A percentile compares a stretch with the other conserved stretches of the same genome.
Conservation (phyloP, 2,888 invertebrate genomes). For the Mythimna albipuncta region DNA sequence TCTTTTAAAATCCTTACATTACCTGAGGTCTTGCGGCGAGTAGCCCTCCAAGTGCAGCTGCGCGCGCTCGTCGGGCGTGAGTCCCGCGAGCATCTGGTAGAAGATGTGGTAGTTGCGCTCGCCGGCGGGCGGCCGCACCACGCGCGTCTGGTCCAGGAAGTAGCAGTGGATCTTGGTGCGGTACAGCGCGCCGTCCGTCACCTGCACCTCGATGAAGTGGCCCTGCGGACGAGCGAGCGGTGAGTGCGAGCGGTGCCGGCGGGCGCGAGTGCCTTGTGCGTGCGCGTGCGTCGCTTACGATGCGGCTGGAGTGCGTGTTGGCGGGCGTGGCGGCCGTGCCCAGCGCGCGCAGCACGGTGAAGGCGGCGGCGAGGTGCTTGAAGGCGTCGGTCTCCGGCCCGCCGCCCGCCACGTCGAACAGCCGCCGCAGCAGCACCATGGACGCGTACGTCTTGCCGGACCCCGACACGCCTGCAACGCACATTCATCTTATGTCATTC, state of each 20-base stretch:
- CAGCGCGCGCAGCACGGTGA: constrained; percentile 97
- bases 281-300: constrained; percentile 92
- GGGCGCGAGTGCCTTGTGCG: not conserved
- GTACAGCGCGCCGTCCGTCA: constrained; percentile 98
- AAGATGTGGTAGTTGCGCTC: constrained; percentile 99
- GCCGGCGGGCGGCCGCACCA: constrained; percentile 95
- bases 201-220: constrained; percentile 98
- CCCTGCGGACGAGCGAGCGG: constrained; percentile 90
- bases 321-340: constrained; percentile 97
- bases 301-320: constrained; percentile 98
- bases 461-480: constrained; percentile 94
- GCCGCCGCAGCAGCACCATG: constrained; percentile 96
- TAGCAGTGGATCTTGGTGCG: constrained; percentile 99
- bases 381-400: constrained; percentile 99
- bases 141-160: constrained; percentile 98
- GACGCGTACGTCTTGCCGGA: constrained; percentile 98
- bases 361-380: constrained; percentile 98
- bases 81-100: constrained; percentile 98
- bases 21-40: constrained; percentile 95
- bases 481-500: not conserved
- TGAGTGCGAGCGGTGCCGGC: not conserved
- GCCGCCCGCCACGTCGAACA: constrained; percentile 98
- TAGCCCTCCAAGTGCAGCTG: constrained; percentile 97
- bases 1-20: not conserved
- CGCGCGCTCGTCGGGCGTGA: constrained; percentile 96